Base-by-base conservation (phyloP, 2,113 vertebrate species). In the Oncorhynchus mykiss region DNA sequence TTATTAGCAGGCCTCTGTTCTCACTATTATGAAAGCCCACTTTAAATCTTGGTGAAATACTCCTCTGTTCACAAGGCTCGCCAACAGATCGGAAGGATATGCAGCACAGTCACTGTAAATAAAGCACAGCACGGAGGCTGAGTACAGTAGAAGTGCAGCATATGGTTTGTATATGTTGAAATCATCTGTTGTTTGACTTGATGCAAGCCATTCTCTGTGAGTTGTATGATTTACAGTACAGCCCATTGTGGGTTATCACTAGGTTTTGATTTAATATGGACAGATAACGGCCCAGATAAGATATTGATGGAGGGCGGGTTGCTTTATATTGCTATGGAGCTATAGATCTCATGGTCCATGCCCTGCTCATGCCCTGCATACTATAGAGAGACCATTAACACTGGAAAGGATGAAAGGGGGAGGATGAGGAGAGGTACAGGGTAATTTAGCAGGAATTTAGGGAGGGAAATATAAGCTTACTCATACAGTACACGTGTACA, bases 191-290 rank as follows among this genome's bases (percentile, higher is more conserved):
- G 59, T 80, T 67, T 69, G 54, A 24, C 7, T 78, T 65, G 48
- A 25, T 8, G 54, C 31, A 60, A 45, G 39, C 39, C 39, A 45
- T 11, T 45, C 39, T 24, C 2, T 71, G 62, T 31, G 62, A 75
- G 39, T 18, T 59, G 12, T 76, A 39, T 80, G 76, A 80, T 34
- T 81, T 85, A 79, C 31, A 29, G 25, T 9, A 1, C 45, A 20
- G 39, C 78, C 24, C 78, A 80, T 62, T 57, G 75, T 34, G 77
- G 3, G 31, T 45, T 70, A 67, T 83, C 71, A 73, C 31, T 66
- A 78, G 25, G 70, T 13, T 78, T 75, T 86, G 78, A 86, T 87
- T 89, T 82, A 85, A 81, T 80, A 76, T 18, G 81, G 74, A 3
- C 18, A 12, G 54, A 76, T 82, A 87, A 85, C 72, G 72, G 72